phyloP scores from a whole-genome alignment of 1,140 invertebrate genomes.

The Chlorops oryzae region DNA sequence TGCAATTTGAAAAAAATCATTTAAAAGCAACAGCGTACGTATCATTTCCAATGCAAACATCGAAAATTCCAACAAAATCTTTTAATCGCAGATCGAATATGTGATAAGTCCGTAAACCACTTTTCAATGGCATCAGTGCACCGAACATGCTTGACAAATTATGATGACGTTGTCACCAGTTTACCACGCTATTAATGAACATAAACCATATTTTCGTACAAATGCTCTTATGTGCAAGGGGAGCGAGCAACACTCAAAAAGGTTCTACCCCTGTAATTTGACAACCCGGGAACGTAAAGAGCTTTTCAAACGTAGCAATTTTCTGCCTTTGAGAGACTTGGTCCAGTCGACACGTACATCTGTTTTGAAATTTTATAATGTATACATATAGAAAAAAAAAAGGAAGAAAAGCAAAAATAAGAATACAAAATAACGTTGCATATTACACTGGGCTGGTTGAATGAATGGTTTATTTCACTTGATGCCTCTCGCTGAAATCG shows the following conservation, averaged over 20 bases:
- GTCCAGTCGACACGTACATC: not conserved
- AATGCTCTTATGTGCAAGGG: conserved; percentile 17
- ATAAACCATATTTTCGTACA: conserved; percentile 20
- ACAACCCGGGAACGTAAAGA: conserved; percentile 8
- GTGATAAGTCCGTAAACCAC: conserved; percentile 14
- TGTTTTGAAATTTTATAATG: conserved; percentile 7
- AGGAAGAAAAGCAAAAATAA: too few relatives aligned
- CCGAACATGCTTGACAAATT: too few relatives aligned
- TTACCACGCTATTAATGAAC: conserved; percentile 9
- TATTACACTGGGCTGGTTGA: too few relatives aligned
- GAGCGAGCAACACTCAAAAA: conserved; percentile 2
- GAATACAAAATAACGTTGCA: too few relatives aligned
- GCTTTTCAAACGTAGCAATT: too few relatives aligned
- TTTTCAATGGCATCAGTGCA: conserved; percentile 1
- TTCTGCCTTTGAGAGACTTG: too few relatives aligned
- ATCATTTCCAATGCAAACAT: too few relatives aligned
- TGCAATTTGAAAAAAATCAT: too few relatives aligned
- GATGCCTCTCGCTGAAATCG: too few relatives aligned
- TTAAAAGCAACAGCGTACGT: too few relatives aligned
- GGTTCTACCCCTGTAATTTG: conserved; percentile 18
- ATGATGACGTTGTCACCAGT: conserved; percentile 9
- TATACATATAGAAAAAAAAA: not conserved
- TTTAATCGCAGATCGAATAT: conserved; percentile 14
- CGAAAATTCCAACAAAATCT: conserved; percentile 7
- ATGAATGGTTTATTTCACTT: too few relatives aligned